Evolutionary conservation across 2,797 vertebrate genomes (phyloP).

Genomic region (Sebastes vulpes): DNA sequence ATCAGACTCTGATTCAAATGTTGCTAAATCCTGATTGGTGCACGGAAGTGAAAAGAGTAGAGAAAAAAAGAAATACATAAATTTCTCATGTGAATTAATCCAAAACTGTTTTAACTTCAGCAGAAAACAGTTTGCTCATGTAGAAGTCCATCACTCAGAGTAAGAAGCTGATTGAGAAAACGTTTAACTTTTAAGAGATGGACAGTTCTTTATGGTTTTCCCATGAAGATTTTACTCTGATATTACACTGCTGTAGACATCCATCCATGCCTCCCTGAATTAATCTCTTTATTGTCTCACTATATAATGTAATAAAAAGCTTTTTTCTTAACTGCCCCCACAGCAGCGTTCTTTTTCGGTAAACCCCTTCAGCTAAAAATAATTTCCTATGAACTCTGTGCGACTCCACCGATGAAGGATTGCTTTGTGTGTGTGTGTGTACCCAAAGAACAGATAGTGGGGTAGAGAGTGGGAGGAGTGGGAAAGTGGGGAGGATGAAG

Average conservation of each 20-base stretch:
- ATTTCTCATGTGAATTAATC: neutral
- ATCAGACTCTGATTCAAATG: neutral
- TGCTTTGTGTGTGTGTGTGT: slow-evolving; percentile 46
- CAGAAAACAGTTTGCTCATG: too few relatives aligned
- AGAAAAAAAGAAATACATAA: neutral
- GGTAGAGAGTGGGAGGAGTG: slow-evolving; percentile 19
- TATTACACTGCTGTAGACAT: slow-evolving; percentile 1
- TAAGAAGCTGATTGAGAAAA: neutral
- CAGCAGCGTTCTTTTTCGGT: slow-evolving; percentile 37
- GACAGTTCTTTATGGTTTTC: slow-evolving; percentile 12
- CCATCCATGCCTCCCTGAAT: slow-evolving; percentile 20
- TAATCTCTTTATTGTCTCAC: slow-evolving; percentile 25
- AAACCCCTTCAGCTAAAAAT: slow-evolving; percentile 76
- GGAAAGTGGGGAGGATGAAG: slow-evolving; percentile 1
- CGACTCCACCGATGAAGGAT: slow-evolving; percentile 69
- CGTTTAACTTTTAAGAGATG: neutral
- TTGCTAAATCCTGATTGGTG: neutral
- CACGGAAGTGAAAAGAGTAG: neutral
- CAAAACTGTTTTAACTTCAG: neutral
- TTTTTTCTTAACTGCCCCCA: neutral
- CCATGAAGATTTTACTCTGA: neutral
- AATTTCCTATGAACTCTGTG: slow-evolving; percentile 76
- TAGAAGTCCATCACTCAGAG: neutral
- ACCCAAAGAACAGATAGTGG: slow-evolving; percentile 20
- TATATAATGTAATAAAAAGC: neutral